phyloP scores from a whole-genome alignment of 2,888 invertebrate species.

The Aphrophora alni region DNA sequence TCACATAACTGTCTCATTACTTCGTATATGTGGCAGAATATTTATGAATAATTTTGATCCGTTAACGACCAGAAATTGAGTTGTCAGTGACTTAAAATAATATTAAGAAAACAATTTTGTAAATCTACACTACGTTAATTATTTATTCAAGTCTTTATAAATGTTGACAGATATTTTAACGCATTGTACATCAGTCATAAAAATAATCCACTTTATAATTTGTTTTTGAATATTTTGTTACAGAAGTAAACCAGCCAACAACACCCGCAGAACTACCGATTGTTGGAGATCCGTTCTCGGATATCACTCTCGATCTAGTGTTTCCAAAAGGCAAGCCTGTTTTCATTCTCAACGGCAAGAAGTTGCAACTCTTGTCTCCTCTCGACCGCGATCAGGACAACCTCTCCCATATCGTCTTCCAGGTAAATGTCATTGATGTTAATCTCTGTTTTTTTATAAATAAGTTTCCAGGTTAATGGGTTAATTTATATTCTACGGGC shows the following conservation, averaged over 20 bases:
- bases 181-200: too few relatives aligned
- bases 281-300: slow-evolving; percentile 79
- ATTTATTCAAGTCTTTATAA: too few relatives aligned
- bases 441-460: not conserved
- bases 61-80: too few relatives aligned
- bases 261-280: slow-evolving; percentile 82
- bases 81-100: too few relatives aligned
- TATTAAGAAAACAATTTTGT: too few relatives aligned
- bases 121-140: too few relatives aligned
- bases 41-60: too few relatives aligned
- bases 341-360: slow-evolving; percentile 83
- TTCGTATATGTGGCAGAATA: too few relatives aligned
- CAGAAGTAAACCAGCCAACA: slow-evolving; percentile 85
- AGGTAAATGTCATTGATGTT: slow-evolving; percentile 64
- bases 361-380: slow-evolving; percentile 77
- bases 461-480: not conserved
- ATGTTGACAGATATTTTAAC: too few relatives aligned
- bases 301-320: slow-evolving; percentile 77
- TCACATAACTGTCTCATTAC: too few relatives aligned
- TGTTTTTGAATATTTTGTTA: slow-evolving; percentile 51
- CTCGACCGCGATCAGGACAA: slow-evolving; percentile 86
- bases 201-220: too few relatives aligned
- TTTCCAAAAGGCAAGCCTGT: slow-evolving; percentile 80
- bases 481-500: not conserved
- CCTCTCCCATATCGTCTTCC: slow-evolving; percentile 86